These are phyloP conservation scores for Phalacrocorax carbo DNA, from an alignment of 2,113 vertebrate genomes.

Conservation along the genomic window DNA sequence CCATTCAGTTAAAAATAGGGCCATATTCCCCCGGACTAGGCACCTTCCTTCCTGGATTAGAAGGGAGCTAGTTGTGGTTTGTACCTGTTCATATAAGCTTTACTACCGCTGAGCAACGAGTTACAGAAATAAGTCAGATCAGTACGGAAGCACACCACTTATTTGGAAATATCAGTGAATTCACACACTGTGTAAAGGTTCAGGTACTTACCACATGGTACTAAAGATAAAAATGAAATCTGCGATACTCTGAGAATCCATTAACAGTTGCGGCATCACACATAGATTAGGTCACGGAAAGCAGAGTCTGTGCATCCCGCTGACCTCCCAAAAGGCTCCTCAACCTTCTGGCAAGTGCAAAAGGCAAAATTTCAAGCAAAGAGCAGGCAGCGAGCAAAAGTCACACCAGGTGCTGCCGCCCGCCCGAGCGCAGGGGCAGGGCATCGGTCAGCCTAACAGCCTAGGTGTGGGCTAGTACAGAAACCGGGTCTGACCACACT, in stretches of 20 bases:
- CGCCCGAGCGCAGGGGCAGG: constrained; percentile 20
- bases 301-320: not conserved
- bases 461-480: not conserved
- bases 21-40: not conserved
- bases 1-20: not conserved
- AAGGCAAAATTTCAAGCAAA: not conserved
- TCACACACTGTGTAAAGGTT: not conserved
- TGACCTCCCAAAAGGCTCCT: not conserved
- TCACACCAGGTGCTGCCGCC: not conserved
- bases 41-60: not conserved
- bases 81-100: not conserved
- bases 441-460: not conserved
- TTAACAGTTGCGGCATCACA: not conserved
- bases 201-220: not conserved
- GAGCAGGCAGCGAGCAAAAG: not conserved
- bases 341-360: not conserved
- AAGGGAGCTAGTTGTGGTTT: not conserved
- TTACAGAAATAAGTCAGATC: not conserved
- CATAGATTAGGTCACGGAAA: not conserved
- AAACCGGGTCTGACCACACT: not conserved
- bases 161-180: not conserved
- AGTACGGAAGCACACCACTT: not conserved
- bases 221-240: constrained; percentile 4
- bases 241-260: not conserved
- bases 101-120: not conserved